Conservation (phyloP, 2,113 vertebrate species). For the Castor canadensis region DNA sequence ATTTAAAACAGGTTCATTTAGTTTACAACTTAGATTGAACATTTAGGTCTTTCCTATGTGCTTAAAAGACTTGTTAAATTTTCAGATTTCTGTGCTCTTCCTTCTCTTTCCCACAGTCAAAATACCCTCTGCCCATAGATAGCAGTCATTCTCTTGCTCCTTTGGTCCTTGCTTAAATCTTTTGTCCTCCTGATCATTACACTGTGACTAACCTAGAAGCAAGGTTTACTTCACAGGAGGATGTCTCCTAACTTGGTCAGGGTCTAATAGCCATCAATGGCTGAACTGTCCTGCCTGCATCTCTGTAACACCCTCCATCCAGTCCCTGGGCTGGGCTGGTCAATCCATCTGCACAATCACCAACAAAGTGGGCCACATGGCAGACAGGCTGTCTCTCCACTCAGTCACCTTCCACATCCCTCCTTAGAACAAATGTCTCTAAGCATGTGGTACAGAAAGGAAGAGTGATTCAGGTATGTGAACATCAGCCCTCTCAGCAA, state of each 20-base stretch:
- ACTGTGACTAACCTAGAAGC: not conserved
- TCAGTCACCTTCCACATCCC: not conserved
- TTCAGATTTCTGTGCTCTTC: not conserved
- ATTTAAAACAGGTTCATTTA: not conserved
- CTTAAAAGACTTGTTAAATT: not conserved
- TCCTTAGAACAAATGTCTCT: not conserved
- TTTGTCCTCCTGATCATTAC: not conserved
- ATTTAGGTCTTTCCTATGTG: not conserved
- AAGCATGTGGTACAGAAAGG: not conserved
- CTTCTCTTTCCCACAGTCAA: not conserved
- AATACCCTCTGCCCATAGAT: accelerated
- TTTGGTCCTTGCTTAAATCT: not conserved
- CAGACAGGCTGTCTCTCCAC: accelerated
- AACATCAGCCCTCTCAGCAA: not conserved
- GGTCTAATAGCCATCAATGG: not conserved
- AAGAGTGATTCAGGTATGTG: not conserved
- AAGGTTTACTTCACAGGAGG: not conserved
- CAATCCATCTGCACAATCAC: not conserved
- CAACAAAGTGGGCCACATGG: accelerated
- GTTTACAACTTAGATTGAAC: not conserved
- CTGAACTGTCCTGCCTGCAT: not conserved
- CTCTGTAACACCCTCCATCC: not conserved
- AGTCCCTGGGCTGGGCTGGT: accelerated
- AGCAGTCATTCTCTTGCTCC: not conserved
- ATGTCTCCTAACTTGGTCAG: not conserved